A percentile compares a stretch with the other conserved stretches of the same genome.
phyloP scores from a whole-genome alignment of 2,113 vertebrate genomes.

The Pipa parva region DNA sequence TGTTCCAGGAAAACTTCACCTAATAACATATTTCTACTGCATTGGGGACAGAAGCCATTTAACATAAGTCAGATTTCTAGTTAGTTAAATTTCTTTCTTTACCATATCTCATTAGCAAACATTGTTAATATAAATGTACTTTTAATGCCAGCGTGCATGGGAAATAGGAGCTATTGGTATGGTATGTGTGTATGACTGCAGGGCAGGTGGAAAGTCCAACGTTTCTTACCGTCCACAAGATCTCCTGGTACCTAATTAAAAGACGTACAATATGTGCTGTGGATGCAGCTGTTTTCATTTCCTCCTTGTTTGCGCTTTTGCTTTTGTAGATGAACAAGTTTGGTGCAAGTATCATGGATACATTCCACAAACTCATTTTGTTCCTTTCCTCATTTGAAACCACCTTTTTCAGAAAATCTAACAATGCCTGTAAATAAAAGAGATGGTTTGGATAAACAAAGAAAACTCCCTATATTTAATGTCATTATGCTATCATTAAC shows the following conservation, averaged over 20 bases:
- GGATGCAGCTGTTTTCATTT: constrained; percentile 77
- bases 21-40: too few species aligned
- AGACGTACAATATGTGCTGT: constrained; percentile 80
- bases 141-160: too few species aligned
- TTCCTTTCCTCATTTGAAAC: constrained; percentile 88
- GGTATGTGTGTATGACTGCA: too few species aligned
- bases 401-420: constrained; percentile 86
- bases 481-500: background rate
- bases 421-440: constrained; percentile 68
- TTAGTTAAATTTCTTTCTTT: too few species aligned
- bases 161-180: too few species aligned
- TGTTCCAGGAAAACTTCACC: too few species aligned
- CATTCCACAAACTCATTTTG: constrained; percentile 93
- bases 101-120: too few species aligned
- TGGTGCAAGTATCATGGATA: constrained; percentile 92
- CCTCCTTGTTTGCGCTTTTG: constrained; percentile 73
- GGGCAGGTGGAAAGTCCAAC: too few species aligned
- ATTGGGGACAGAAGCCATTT: too few species aligned
- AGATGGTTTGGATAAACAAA: background rate
- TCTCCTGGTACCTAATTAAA: constrained; percentile 84
- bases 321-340: constrained; percentile 83
- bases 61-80: too few species aligned
- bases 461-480: background rate
- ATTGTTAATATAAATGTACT: too few species aligned
- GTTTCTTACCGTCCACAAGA: constrained; percentile 84